Conservation (phyloP, 64 coral and sea anemone genomes). For the Dendronephthya gigantea region DNA sequence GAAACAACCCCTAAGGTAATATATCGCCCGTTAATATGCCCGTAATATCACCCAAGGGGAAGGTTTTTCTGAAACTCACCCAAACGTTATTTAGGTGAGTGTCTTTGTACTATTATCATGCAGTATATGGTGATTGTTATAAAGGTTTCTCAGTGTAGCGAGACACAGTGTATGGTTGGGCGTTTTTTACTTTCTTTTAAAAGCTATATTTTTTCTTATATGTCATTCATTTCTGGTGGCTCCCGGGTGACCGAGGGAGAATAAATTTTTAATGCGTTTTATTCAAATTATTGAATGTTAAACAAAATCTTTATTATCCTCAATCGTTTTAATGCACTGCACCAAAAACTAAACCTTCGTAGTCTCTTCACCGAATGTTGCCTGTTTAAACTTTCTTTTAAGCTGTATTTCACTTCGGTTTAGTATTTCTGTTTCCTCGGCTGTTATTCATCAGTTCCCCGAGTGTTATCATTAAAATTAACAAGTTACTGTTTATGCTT, state of each 20-base stretch:
- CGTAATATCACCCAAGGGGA: no score
- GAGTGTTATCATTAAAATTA: constrained; percentile 1
- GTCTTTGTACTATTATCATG: no score
- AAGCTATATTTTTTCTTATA: neutral
- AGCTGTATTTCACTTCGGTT: neutral
- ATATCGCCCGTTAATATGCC: no score
- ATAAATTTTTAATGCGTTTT: constrained; percentile 5
- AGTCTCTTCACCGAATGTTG: neutral
- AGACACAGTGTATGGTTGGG: no score
- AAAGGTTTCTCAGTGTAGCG: no score
- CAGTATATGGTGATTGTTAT: no score
- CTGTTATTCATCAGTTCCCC: neutral
- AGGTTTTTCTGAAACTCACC: no score
- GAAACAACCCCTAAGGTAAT: no score
- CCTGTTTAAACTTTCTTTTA: no score
- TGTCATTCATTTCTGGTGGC: neutral
- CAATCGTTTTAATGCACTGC: neutral
- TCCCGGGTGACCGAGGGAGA: neutral
- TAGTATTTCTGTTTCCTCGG: neutral
- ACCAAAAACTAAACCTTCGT: neutral
- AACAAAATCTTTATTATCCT: neutral
- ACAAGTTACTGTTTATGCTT: constrained; percentile 8
- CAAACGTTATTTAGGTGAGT: no score
- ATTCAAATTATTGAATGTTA: neutral
- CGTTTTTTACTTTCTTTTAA: no score